These are phyloP conservation scores for Polypedilum pembai DNA, from an alignment of 1,140 invertebrate genomes.

Conservation along the genomic window DNA sequence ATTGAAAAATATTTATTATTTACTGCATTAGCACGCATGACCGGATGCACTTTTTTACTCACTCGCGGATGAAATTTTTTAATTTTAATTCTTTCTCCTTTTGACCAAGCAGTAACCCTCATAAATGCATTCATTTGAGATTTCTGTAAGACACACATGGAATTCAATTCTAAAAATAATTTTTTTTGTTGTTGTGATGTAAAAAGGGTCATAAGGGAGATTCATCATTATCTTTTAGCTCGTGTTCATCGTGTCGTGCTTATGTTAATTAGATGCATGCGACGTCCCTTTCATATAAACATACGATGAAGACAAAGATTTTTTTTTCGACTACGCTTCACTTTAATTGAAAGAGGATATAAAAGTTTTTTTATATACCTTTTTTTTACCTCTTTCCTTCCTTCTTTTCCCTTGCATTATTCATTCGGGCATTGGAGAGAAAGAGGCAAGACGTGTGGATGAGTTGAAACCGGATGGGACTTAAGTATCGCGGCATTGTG, in stretches of 20 bases:
- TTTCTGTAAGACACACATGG: not conserved
- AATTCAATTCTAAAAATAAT: too few relatives aligned
- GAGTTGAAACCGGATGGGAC: constrained; percentile 21
- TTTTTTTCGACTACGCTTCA: not conserved
- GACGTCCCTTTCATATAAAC: not conserved
- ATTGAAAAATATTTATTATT: not conserved
- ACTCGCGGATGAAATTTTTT: not conserved
- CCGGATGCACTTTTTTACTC: not conserved
- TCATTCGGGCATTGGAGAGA: not conserved
- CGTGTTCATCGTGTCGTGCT: constrained; percentile 24
- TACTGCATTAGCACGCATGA: constrained; percentile 27
- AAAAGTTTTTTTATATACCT: not conserved
- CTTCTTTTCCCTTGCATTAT: not conserved
- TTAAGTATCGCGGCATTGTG: not conserved
- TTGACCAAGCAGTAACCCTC: not conserved
- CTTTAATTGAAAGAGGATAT: constrained; percentile 24
- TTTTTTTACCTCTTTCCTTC: not conserved
- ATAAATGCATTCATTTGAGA: not conserved
- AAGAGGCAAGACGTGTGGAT: constrained; percentile 25
- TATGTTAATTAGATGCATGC: constrained; percentile 27
- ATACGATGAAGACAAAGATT: not conserved
- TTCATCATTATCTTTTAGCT: constrained; percentile 25
- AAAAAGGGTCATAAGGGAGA: not conserved
- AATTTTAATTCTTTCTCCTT: not conserved
- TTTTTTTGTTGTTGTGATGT: too few relatives aligned